Evolutionary conservation across 2,888 invertebrate species (phyloP).

Genomic region (Apoderus coryli): DNA sequence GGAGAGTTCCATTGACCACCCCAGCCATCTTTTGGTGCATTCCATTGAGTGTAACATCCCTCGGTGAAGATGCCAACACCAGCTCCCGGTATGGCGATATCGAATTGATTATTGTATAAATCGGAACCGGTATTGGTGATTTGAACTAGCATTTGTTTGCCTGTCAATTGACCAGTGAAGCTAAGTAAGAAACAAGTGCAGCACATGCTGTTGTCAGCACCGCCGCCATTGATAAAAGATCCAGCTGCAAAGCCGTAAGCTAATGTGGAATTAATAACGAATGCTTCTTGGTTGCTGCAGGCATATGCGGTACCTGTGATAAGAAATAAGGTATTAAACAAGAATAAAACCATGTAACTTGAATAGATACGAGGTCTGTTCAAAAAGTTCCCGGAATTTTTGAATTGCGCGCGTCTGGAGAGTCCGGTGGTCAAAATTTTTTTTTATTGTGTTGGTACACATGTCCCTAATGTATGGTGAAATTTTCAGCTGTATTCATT

Average conservation of each 20-base stretch:
- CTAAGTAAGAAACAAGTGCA: constrained; percentile 16
- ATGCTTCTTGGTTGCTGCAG: constrained; percentile 16
- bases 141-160: constrained; percentile 15
- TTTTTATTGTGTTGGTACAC: no score
- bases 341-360: no score
- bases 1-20: no score
- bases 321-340: no score
- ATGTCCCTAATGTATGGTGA: no score
- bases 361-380: no score
- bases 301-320: constrained; percentile 10
- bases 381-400: no score
- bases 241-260: constrained; percentile 16
- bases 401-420: no score
- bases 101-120: constrained; percentile 15
- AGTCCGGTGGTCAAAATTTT: no score
- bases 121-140: constrained; percentile 16
- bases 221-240: no score
- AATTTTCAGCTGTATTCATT: no score
- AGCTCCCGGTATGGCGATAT: constrained; percentile 16
- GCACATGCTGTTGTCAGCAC: constrained; percentile 13
- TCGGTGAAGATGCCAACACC: constrained; percentile 17
- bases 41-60: constrained; percentile 17
- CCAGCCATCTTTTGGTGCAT: constrained; percentile 16
- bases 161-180: constrained; percentile 14
- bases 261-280: constrained; percentile 14